Percentiles rank a stretch among this genome's conserved stretches.
Conservation (phyloP, 2,113 vertebrate species). For the Collichthys lucidus region DNA sequence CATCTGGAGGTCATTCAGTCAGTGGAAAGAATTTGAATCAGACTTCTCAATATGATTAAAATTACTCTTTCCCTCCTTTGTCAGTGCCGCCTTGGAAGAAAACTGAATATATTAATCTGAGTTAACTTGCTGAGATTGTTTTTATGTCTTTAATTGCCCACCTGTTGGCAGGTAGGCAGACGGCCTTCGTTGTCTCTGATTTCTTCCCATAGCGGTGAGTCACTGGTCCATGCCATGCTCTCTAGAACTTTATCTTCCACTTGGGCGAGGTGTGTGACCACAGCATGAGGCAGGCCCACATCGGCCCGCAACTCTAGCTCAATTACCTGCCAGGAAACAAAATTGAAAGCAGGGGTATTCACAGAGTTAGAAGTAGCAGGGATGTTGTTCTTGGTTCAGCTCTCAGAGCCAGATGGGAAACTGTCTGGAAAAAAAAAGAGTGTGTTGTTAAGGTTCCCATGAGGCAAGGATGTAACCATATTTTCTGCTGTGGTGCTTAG, state of each 20-base stretch:
- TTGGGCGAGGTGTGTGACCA: constrained; percentile 86
- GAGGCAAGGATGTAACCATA: not conserved
- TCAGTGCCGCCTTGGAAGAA: constrained; percentile 1
- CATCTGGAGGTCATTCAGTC: not conserved
- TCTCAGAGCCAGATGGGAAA: not conserved
- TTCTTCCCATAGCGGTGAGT: constrained; percentile 89
- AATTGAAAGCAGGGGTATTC: not conserved
- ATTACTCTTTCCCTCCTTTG: not conserved
- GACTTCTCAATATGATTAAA: not conserved
- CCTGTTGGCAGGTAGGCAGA: constrained; percentile 89
- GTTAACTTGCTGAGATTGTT: not conserved
- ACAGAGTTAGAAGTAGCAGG: not conserved
- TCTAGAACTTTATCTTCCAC: constrained; percentile 89
- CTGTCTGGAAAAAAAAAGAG: no score
- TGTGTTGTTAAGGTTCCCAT: not conserved
- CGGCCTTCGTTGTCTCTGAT: constrained; percentile 84
- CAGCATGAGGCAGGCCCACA: constrained; percentile 82
- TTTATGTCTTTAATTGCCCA: constrained; percentile 36
- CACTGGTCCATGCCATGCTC: constrained; percentile 87
- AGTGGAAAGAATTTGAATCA: not conserved
- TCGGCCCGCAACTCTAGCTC: constrained; percentile 88
- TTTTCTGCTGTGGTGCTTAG: not conserved
- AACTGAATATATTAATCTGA: not conserved
- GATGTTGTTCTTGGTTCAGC: not conserved
- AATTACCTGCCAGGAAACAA: constrained; percentile 84